Conservation (phyloP, 2,113 vertebrate species). For the Apteryx owenii region DNA sequence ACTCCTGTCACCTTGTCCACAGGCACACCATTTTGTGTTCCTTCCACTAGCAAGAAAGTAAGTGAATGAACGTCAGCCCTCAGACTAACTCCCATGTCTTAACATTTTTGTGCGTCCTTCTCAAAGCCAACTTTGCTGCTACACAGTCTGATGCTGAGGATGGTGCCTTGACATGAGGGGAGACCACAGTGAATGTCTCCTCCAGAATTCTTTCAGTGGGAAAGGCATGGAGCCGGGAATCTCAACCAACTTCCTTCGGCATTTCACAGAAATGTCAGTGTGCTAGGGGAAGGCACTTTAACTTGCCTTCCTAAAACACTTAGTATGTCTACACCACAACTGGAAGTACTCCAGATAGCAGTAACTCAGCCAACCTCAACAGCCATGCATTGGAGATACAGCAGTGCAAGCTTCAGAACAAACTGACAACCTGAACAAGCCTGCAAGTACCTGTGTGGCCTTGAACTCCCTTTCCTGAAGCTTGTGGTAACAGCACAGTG, state of each 20-base stretch:
- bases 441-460: rapidly evolving
- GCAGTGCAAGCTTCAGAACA: background rate
- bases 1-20: background rate
- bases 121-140: background rate
- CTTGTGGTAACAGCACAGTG: rapidly evolving
- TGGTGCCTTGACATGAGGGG: rapidly evolving
- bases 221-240: background rate
- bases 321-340: background rate
- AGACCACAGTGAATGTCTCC: background rate
- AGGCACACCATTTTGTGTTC: background rate
- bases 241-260: background rate
- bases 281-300: background rate
- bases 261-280: background rate
- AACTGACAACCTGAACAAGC: background rate
- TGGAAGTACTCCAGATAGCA: rapidly evolving
- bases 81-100: rapidly evolving
- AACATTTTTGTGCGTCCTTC: background rate
- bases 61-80: background rate
- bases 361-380: background rate
- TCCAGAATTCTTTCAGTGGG: background rate
- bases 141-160: background rate
- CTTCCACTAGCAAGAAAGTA: background rate
- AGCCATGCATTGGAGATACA: rapidly evolving
- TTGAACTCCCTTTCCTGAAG: background rate
- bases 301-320: background rate